Conservation (phyloP, 2,797 vertebrate genomes). For the Sebastes glaucus region DNA sequence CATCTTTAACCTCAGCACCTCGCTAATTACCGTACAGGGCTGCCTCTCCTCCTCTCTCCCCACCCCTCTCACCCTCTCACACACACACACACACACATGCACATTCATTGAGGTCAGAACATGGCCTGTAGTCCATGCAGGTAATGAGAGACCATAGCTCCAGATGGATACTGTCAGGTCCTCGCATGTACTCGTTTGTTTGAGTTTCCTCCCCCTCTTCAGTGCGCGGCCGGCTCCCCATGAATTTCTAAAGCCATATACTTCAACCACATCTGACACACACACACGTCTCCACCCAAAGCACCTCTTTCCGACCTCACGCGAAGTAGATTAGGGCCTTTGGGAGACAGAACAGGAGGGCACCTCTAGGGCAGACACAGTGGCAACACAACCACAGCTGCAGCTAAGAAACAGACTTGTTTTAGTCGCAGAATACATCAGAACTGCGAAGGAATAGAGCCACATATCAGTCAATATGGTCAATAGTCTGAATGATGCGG, state of each 20-base stretch:
- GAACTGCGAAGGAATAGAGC: not conserved
- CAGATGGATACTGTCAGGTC: conserved; percentile 17
- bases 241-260: conserved; percentile 8
- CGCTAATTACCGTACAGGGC: conserved; percentile 52
- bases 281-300: conserved; percentile 42
- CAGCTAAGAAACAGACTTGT: not conserved
- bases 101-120: conserved; percentile 44
- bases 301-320: conserved; percentile 25
- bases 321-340: conserved; percentile 34
- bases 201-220: conserved; percentile 31
- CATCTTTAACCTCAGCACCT: conserved; percentile 59
- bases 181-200: conserved; percentile 13
- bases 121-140: conserved; percentile 36
- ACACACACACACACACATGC: not conserved
- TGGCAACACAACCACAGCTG: conserved; percentile 6
- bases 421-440: not conserved
- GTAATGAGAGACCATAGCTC: conserved; percentile 59
- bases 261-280: conserved; percentile 43
- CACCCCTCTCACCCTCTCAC: not conserved
- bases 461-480: not conserved
- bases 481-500: not conserved
- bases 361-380: conserved; percentile 20
- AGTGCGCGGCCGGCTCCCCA: conserved; percentile 14
- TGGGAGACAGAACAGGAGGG: conserved; percentile 4
- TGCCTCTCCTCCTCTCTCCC: conserved; percentile 11